Base-by-base conservation (phyloP, 1,140 invertebrate genomes). In the Meteorus sp. region DNA sequence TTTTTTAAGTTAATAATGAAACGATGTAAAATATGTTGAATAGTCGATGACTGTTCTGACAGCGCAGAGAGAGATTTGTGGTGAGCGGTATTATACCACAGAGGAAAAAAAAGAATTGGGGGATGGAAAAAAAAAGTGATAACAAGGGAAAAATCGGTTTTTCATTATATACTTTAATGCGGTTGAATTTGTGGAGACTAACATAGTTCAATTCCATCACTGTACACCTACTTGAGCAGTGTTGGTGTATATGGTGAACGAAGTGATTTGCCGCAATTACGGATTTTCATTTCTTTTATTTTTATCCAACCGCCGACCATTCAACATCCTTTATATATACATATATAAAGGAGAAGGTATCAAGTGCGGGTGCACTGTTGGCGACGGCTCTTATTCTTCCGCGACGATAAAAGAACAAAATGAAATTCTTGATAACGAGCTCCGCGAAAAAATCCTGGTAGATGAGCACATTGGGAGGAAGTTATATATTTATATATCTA, bases 181-280 rank as follows among this genome's bases (percentile, higher is more conserved):
- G 17, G n/a, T 29, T 31, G 7, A 19, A 17, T 48, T n/a, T n/a
- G n/a, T n/a, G n/a, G n/a, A n/a, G 17, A 25, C 43, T 45, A 45
- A 7, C 43, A 20, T 23, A n/a, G 43, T 45, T 45, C 25, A n/a
- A n/a, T n/a, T n/a, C n/a, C n/a, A n/a, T n/a, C n/a, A n/a, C n/a
- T n/a, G n/a, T n/a, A n/a, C n/a, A n/a, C n/a, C n/a, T n/a, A n/a
- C n/a, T n/a, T n/a, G n/a, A n/a, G n/a, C n/a, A n/a, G n/a, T n/a
- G n/a, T n/a, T 29, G 15, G 8, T n/a, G 35, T 35, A 22, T 25
- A 57, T 59, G 47, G 51, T 62, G 45, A 60, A 33, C 51, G 54
- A 59, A 70, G 59, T 67, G 69, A 70, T 71, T 71, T 67, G 64
- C 59, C 62, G 62, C 63, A 70, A 71, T 70, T 69, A 67, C 65